Evolutionary conservation across 2,113 vertebrate genomes (phyloP).

Genomic region (Rhabdornis inornatus): DNA sequence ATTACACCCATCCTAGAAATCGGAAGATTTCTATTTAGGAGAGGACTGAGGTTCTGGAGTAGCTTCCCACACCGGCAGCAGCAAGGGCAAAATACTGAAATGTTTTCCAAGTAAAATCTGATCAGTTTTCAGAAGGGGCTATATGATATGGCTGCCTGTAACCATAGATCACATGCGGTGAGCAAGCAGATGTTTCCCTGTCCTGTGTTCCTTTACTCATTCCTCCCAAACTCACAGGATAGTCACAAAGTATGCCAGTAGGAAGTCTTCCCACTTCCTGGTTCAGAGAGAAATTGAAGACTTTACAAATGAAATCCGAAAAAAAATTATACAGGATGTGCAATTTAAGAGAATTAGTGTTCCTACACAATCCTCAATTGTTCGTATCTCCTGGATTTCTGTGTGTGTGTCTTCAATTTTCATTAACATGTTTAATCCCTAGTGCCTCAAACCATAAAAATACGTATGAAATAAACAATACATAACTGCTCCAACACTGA

Average conservation of each 20-base stretch:
- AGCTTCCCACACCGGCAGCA: not conserved
- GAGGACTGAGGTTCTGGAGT: not conserved
- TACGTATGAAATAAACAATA: not conserved
- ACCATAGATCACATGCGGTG: not conserved
- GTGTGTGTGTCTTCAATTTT: not conserved
- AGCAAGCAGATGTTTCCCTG: not conserved
- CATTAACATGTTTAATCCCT: not conserved
- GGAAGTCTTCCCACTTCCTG: not conserved
- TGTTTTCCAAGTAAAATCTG: not conserved
- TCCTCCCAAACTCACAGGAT: not conserved
- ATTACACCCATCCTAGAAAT: not conserved
- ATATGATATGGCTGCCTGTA: not conserved
- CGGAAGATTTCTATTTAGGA: not conserved
- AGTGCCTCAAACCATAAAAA: not conserved
- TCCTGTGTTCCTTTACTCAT: not conserved
- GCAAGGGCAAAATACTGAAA: not conserved
- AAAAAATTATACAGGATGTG: not conserved
- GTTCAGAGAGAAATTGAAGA: not conserved
- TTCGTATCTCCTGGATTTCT: not conserved
- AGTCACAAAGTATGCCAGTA: not conserved
- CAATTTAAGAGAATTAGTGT: not conserved
- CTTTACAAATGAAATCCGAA: not conserved
- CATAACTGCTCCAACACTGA: not conserved
- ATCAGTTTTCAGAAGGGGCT: not conserved
- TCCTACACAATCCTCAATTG: not conserved